Percentiles rank a stretch among this genome's conserved stretches.
phyloP scores from a whole-genome alignment of 2,797 vertebrate genomes.

The Euphonia xanthogaster region DNA sequence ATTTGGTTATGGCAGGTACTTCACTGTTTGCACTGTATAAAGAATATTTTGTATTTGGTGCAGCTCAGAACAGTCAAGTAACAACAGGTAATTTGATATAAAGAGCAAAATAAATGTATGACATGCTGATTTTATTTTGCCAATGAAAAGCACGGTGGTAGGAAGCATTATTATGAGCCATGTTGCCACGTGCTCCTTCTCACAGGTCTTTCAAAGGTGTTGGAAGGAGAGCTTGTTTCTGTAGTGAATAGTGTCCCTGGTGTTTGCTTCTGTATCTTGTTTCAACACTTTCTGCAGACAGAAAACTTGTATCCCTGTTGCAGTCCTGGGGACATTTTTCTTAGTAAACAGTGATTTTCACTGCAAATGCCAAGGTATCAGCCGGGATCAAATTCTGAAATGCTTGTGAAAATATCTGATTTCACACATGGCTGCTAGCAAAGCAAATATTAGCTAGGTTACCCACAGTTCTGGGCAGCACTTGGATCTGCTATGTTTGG shows the following conservation, averaged over 20 bases:
- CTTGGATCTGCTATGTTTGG: not conserved
- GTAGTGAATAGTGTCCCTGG: not conserved
- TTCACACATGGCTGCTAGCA: constrained; percentile 22
- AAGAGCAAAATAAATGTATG: not conserved
- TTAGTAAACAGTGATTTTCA: constrained; percentile 11
- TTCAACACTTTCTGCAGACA: constrained; percentile 1
- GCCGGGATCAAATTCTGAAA: constrained; percentile 12
- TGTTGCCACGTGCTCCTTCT: not conserved
- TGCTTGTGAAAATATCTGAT: constrained; percentile 53
- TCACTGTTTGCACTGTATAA: not conserved
- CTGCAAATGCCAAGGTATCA: constrained; percentile 23
- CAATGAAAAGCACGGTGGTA: not conserved
- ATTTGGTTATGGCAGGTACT: not conserved
- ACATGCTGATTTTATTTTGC: constrained; percentile 4
- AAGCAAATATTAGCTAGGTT: constrained; percentile 23
- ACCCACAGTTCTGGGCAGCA: not conserved
- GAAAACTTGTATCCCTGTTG: constrained; percentile 4
- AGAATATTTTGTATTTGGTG: not conserved
- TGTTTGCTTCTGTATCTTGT: constrained; percentile 27
- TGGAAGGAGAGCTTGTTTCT: constrained; percentile 40
- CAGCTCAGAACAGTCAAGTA: not conserved
- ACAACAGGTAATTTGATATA: not conserved
- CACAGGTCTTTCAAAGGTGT: constrained; percentile 19
- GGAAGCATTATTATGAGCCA: not conserved
- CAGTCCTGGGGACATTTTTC: constrained; percentile 8